These are phyloP conservation scores for Acanthurus leucopareius DNA, from an alignment of 2,797 vertebrate genomes.

Conservation along the genomic window DNA sequence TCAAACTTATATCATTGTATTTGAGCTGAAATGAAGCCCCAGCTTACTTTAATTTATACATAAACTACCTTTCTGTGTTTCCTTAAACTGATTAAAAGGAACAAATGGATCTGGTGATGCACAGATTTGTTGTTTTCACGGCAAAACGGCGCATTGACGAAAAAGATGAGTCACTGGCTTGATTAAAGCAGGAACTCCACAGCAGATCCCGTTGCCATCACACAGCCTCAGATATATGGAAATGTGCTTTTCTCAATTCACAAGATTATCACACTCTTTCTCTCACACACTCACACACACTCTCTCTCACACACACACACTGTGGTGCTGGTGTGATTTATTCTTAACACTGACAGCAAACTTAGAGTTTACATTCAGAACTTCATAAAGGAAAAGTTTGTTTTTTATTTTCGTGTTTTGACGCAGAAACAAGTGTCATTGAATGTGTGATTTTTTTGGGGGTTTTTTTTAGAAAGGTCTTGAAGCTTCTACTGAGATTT, in stretches of 20 bases:
- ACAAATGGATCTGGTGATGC: slow-evolving; percentile 61
- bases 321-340: slow-evolving; percentile 21
- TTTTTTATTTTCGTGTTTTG: not conserved
- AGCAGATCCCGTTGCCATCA: slow-evolving; percentile 28
- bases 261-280: not conserved
- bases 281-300: not conserved
- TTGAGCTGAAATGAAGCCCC: not conserved
- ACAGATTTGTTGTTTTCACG: slow-evolving; percentile 27
- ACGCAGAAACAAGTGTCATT: not conserved
- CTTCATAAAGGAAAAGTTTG: not conserved
- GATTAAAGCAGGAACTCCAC: slow-evolving; percentile 25
- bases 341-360: not conserved
- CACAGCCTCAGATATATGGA: slow-evolving; percentile 3
- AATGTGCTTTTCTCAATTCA: slow-evolving; percentile 26
- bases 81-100: slow-evolving; percentile 31
- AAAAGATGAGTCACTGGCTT: slow-evolving; percentile 64
- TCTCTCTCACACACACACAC: not conserved
- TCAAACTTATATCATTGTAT: not conserved
- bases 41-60: not conserved
- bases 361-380: not conserved
- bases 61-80: slow-evolving; percentile 26
- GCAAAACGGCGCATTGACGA: slow-evolving; percentile 9
- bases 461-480: too few relatives aligned
- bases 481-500: not conserved
- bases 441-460: not conserved